phyloP scores from a whole-genome alignment of 2,113 vertebrate genomes.

The Donacobius atricapilla region DNA sequence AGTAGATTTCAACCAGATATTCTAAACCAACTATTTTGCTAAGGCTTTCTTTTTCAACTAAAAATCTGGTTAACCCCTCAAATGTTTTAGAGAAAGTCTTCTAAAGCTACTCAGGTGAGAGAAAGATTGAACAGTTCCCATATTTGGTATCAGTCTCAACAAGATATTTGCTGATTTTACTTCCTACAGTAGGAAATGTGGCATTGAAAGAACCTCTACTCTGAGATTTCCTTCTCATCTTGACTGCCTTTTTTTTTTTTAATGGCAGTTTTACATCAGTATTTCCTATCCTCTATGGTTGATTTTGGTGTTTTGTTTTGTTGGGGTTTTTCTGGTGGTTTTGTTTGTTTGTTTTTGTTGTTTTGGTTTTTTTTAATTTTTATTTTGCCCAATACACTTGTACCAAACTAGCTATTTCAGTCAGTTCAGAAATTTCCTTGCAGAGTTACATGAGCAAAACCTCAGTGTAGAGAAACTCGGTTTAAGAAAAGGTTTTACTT shows the following conservation, averaged over 20 bases:
- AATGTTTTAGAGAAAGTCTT: background rate
- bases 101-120: background rate
- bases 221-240: background rate
- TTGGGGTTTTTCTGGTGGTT: no score
- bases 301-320: background rate
- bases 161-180: background rate
- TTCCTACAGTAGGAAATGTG: background rate
- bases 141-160: background rate
- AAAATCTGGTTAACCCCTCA: background rate
- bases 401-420: background rate
- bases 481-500: background rate
- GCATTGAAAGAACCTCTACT: background rate
- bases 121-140: background rate
- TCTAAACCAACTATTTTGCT: background rate
- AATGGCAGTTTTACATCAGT: background rate
- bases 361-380: background rate
- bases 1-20: slow-evolving; percentile 13
- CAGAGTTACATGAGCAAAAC: background rate
- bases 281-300: background rate
- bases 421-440: background rate
- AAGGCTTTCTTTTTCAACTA: background rate
- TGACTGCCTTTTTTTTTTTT: background rate
- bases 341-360: background rate
- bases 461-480: background rate
- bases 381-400: background rate